A percentile compares a stretch with the other conserved stretches of the same genome.
These are phyloP conservation scores for Ephialtes manifestator DNA, from an alignment of 2,888 invertebrate species.

Conservation along the genomic window DNA sequence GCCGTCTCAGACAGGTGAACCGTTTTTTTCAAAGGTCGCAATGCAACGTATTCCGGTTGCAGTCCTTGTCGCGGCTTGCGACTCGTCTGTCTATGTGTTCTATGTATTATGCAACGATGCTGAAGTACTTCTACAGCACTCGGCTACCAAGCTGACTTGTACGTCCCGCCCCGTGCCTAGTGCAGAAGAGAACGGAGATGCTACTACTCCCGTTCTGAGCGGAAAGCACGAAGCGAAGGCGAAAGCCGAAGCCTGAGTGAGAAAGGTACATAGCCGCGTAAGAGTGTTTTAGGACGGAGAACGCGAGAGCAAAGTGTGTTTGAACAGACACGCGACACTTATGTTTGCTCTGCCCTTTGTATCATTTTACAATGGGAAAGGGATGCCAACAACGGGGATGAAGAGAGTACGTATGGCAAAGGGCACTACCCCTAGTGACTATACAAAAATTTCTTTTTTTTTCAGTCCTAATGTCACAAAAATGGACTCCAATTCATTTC, in stretches of 20 bases:
- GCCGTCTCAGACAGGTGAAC: slow-evolving; percentile 44
- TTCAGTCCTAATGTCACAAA: slow-evolving; percentile 15
- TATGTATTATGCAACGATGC: slow-evolving; percentile 78
- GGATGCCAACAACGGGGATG: slow-evolving; percentile 36
- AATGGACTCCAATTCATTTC: neutral
- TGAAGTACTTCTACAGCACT: slow-evolving; percentile 72
- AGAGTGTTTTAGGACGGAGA: slow-evolving; percentile 59
- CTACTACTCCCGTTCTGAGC: neutral
- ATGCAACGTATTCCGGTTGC: slow-evolving; percentile 24
- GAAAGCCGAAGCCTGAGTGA: slow-evolving; percentile 33
- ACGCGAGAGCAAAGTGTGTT: slow-evolving; percentile 80
- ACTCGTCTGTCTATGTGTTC: slow-evolving; percentile 58
- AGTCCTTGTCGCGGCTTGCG: slow-evolving; percentile 41
- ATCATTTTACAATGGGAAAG: slow-evolving; percentile 81
- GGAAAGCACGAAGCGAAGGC: slow-evolving; percentile 24
- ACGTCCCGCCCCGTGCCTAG: slow-evolving; percentile 35
- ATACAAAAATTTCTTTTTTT: neutral
- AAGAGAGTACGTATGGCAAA: slow-evolving; percentile 25
- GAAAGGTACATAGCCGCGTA: slow-evolving; percentile 54
- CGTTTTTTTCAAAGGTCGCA: slow-evolving; percentile 57
- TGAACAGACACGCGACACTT: slow-evolving; percentile 85
- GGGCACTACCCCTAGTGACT: slow-evolving; percentile 11
- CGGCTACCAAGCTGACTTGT: slow-evolving; percentile 61
- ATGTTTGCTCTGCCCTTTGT: slow-evolving; percentile 81
- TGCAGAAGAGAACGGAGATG: slow-evolving; percentile 18